Evolutionary conservation across 2,797 vertebrate genomes (phyloP).

Genomic region (Pangasius djambal): DNA sequence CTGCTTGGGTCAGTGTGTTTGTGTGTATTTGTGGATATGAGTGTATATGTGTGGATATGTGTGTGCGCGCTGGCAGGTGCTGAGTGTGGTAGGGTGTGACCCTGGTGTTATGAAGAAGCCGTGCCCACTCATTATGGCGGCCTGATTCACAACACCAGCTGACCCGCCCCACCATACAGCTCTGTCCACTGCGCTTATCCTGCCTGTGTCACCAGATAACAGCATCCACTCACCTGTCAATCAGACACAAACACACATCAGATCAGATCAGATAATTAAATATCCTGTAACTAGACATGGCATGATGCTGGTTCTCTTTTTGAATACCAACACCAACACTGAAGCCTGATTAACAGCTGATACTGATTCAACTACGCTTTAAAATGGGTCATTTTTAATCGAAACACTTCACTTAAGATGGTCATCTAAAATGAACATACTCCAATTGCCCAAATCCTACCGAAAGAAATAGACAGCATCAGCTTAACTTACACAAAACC

Average conservation of each 20-base stretch:
- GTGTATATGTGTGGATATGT: background rate
- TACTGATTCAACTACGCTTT: background rate
- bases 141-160: conserved; percentile 99
- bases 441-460: background rate
- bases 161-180: conserved; percentile 81
- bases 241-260: conserved; percentile 26
- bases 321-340: background rate
- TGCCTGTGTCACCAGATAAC: conserved; percentile 6
- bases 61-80: conserved; percentile 29
- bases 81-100: conserved; percentile 75
- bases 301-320: background rate
- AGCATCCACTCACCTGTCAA: conserved; percentile 42
- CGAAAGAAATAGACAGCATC: background rate
- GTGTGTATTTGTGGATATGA: background rate
- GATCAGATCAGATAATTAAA: background rate
- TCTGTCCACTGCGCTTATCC: conserved; percentile 28
- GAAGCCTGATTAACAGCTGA: background rate
- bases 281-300: background rate
- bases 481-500: background rate
- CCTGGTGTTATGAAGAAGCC: conserved; percentile 99
- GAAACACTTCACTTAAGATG: background rate
- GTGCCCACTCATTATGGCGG: conserved; percentile 84
- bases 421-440: background rate
- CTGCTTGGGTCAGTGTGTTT: background rate
- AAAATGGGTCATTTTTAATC: background rate